Evolutionary conservation across 2,797 vertebrate species (phyloP).

Genomic region (Channa striata): DNA sequence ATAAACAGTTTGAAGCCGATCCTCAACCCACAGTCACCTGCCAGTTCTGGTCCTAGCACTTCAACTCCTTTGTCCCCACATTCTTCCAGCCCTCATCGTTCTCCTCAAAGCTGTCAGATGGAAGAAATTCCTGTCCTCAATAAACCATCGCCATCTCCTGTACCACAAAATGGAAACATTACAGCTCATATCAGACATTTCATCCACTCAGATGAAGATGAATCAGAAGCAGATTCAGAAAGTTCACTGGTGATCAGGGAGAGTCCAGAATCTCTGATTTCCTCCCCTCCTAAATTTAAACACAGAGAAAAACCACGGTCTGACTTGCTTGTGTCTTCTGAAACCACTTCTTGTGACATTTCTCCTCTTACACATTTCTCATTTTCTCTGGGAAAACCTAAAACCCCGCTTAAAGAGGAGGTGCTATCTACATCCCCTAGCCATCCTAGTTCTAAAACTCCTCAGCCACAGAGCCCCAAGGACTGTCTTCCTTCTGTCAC

Average conservation of each 20-base stretch:
- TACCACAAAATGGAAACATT: conserved; percentile 60
- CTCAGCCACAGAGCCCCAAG: conserved; percentile 33
- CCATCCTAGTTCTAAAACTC: conserved; percentile 30
- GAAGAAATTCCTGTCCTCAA: conserved; percentile 36
- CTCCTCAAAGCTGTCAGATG: conserved; percentile 50
- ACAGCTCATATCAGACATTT: conserved; percentile 35
- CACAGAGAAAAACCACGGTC: conserved; percentile 50
- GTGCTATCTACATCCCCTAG: background rate
- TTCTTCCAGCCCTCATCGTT: conserved; percentile 40
- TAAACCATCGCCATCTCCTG: conserved; percentile 38
- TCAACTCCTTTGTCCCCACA: conserved; percentile 38
- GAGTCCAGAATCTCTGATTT: conserved; percentile 74
- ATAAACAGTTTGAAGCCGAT: conserved; percentile 70
- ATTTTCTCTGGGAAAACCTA: conserved; percentile 43
- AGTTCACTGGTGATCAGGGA: conserved; percentile 83
- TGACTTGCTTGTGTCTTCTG: conserved; percentile 50
- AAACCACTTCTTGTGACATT: conserved; percentile 45
- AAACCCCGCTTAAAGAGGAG: conserved; percentile 48
- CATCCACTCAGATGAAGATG: conserved; percentile 74
- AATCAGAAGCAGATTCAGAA: conserved; percentile 80
- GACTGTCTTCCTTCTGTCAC: conserved; percentile 19
- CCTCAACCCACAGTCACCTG: conserved; percentile 48
- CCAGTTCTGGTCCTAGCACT: conserved; percentile 4
- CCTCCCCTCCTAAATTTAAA: conserved; percentile 78
- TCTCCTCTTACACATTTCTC: conserved; percentile 40